Evolutionary conservation across 2,797 vertebrate genomes (phyloP).

Genomic region (Coendou prehensilis): DNA sequence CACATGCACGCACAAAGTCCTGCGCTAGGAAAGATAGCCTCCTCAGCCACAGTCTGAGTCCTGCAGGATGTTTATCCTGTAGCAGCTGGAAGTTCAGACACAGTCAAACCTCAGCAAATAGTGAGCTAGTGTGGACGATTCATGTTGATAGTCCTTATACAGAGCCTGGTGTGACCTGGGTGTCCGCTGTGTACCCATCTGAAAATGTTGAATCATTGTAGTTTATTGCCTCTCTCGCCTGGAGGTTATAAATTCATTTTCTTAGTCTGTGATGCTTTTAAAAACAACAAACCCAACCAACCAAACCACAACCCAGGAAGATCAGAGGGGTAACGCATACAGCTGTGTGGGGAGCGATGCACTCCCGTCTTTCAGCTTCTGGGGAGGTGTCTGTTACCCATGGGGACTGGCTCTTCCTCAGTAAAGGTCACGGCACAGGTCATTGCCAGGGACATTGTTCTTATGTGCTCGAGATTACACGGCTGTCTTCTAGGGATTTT

Average conservation of each 20-base stretch:
- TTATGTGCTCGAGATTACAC: not conserved
- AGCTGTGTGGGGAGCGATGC: not conserved
- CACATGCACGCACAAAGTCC: not conserved
- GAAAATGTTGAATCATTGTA: not conserved
- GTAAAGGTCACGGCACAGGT: not conserved
- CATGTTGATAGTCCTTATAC: not conserved
- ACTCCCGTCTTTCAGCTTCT: not conserved
- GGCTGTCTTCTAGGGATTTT: slow-evolving; percentile 24
- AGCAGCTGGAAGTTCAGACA: not conserved
- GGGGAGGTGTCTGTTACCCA: not conserved
- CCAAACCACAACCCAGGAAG: not conserved
- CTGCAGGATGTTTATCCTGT: not conserved
- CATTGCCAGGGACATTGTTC: not conserved
- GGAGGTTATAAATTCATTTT: not conserved
- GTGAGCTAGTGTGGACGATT: not conserved
- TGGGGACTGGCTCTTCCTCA: not conserved
- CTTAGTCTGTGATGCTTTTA: slow-evolving; percentile 26
- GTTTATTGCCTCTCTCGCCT: not conserved
- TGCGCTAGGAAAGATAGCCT: not conserved
- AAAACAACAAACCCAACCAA: not conserved
- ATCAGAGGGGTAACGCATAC: not conserved
- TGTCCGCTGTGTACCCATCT: no score
- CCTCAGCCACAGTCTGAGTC: not conserved
- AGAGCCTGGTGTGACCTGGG: fast-evolving
- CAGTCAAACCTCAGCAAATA: not conserved